phyloP scores from a whole-genome alignment of 2,113 vertebrate species.

The Apus apus region DNA sequence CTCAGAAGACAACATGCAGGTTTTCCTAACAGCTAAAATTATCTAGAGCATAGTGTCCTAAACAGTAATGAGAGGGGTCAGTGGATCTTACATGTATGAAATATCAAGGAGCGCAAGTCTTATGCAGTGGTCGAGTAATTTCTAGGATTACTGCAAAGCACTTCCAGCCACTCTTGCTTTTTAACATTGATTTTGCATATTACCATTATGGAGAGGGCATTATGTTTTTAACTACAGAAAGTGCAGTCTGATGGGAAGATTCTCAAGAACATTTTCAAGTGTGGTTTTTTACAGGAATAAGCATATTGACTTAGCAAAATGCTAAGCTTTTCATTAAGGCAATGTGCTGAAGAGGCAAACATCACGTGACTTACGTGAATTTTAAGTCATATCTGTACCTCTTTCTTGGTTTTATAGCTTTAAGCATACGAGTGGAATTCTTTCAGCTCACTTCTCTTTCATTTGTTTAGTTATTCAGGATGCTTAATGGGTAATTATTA shows the following conservation, averaged over 20 bases:
- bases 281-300: not conserved
- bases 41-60: not conserved
- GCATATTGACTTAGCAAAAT: not conserved
- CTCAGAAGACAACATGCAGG: not conserved
- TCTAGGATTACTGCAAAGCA: not conserved
- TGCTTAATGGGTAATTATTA: not conserved
- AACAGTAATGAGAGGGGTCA: not conserved
- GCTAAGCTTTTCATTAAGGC: not conserved
- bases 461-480: not conserved
- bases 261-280: not conserved
- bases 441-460: not conserved
- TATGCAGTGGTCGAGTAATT: not conserved
- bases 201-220: not conserved
- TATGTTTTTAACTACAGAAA: not conserved
- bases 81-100: rapidly evolving
- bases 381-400: not conserved
- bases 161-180: not conserved
- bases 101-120: not conserved
- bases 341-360: not conserved
- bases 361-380: not conserved
- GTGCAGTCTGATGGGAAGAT: not conserved
- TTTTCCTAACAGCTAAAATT: not conserved
- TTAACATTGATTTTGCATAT: not conserved
- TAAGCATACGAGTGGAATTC: not conserved
- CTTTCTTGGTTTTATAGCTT: not conserved